Evolutionary conservation across 1,140 invertebrate genomes (phyloP).

Genomic region (Drosophila jambulina): DNA sequence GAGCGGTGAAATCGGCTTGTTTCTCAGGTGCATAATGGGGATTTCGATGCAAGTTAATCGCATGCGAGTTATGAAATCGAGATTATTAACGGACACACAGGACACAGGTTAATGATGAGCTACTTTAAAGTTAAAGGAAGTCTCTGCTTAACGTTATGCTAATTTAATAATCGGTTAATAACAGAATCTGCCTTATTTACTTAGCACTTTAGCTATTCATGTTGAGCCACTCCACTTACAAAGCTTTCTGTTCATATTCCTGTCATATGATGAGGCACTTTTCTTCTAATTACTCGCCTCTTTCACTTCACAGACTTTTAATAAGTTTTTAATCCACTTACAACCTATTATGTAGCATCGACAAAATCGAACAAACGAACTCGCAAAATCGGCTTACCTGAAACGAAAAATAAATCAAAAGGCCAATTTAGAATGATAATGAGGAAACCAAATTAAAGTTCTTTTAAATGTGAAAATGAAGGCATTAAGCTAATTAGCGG

Average conservation of each 20-base stretch:
- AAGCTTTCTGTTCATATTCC: neutral
- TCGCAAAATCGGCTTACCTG: slow-evolving; percentile 75
- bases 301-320: slow-evolving; percentile 8
- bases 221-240: too few species aligned
- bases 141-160: neutral
- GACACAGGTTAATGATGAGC: slow-evolving; percentile 7
- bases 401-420: slow-evolving; percentile 50
- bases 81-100: slow-evolving; percentile 12
- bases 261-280: neutral
- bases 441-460: slow-evolving; percentile 62
- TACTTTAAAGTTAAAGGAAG: neutral
- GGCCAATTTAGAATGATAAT: slow-evolving; percentile 60
- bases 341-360: slow-evolving; percentile 25
- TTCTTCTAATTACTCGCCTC: slow-evolving; percentile 3
- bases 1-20: slow-evolving; percentile 23
- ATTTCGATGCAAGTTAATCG: slow-evolving; percentile 20
- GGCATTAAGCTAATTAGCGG: slow-evolving; percentile 57
- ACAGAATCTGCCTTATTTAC: neutral
- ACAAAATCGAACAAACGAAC: slow-evolving; percentile 40
- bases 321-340: slow-evolving; percentile 50
- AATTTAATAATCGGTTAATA: neutral
- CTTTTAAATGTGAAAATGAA: slow-evolving; percentile 62
- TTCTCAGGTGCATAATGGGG: slow-evolving; percentile 29
- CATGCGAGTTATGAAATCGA: slow-evolving; percentile 27
- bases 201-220: neutral